Evolutionary conservation across 2,888 invertebrate genomes (phyloP).

Genomic region (Mongoloraphidia duomilia): DNA sequence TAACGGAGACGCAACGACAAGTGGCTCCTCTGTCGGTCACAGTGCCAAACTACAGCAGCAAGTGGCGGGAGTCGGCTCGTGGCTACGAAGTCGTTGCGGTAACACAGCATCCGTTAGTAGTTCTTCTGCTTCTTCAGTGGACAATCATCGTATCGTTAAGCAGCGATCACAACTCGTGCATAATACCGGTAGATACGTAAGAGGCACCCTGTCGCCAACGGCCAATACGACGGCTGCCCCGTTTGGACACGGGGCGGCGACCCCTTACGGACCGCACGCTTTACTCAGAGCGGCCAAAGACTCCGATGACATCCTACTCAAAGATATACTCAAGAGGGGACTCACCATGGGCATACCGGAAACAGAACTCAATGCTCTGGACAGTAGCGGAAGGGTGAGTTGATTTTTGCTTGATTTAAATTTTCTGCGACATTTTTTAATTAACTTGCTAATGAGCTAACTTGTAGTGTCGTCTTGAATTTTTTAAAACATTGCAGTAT

Average conservation of each 20-base stretch:
- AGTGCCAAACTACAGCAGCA: neutral
- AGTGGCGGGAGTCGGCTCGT: constrained; percentile 4
- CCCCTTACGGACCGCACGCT: constrained; percentile 22
- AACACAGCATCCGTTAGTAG: too few relatives aligned
- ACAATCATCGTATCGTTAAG: too few relatives aligned
- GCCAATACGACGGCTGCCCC: constrained; percentile 23
- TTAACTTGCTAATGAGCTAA: too few relatives aligned
- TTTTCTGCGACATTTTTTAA: too few relatives aligned
- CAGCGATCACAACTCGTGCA: constrained; percentile 18
- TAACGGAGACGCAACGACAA: neutral
- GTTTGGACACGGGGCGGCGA: constrained; percentile 1
- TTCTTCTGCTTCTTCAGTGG: neutral
- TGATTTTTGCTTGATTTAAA: constrained; percentile 4
- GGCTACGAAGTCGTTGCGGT: neutral
- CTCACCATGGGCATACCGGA: constrained; percentile 27
- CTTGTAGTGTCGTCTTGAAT: too few relatives aligned
- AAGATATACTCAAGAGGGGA: constrained; percentile 30
- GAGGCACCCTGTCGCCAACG: constrained; percentile 32
- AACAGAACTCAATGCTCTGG: constrained; percentile 36
- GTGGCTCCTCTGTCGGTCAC: neutral
- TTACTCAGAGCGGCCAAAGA: constrained; percentile 39
- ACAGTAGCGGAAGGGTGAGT: constrained; percentile 43
- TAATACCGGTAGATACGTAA: constrained; percentile 27
- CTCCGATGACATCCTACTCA: constrained; percentile 33
- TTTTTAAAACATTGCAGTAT: too few relatives aligned